phyloP scores from a whole-genome alignment of 2,113 vertebrate genomes.

The Heterocephalus glaber region DNA sequence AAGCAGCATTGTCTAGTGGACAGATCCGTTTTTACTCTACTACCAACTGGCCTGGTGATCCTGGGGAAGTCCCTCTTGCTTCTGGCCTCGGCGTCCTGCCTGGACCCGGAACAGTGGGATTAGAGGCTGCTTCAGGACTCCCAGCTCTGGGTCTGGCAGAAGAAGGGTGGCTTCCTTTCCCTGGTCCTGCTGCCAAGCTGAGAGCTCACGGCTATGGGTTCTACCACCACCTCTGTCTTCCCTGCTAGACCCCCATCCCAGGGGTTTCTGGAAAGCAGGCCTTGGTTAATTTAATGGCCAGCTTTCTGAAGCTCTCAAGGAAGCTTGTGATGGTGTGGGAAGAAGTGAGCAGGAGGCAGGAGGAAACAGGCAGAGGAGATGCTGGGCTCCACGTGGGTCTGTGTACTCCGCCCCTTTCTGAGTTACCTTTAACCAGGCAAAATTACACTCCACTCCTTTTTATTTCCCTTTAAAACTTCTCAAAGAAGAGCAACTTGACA shows the following conservation, averaged over 20 bases:
- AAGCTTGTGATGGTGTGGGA: not conserved
- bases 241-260: not conserved
- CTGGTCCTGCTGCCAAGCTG: no score
- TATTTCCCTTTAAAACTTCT: not conserved
- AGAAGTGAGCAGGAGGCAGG: no score
- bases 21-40: rapidly evolving
- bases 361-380: not conserved
- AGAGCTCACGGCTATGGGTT: rapidly evolving
- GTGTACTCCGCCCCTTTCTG: not conserved
- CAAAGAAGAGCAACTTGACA: constrained; percentile 34
- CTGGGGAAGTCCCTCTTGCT: no score
- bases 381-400: not conserved
- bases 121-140: not conserved
- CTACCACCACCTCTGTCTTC: not conserved
- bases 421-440: not conserved
- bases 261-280: not conserved
- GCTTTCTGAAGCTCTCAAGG: not conserved
- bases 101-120: not conserved
- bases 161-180: not conserved
- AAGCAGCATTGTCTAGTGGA: rapidly evolving
- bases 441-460: not conserved
- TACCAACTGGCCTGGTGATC: rapidly evolving
- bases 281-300: not conserved
- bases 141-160: not conserved
- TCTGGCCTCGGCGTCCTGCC: not conserved